Base-by-base conservation (phyloP, 2,113 vertebrate species). In the Pan paniscus region DNA sequence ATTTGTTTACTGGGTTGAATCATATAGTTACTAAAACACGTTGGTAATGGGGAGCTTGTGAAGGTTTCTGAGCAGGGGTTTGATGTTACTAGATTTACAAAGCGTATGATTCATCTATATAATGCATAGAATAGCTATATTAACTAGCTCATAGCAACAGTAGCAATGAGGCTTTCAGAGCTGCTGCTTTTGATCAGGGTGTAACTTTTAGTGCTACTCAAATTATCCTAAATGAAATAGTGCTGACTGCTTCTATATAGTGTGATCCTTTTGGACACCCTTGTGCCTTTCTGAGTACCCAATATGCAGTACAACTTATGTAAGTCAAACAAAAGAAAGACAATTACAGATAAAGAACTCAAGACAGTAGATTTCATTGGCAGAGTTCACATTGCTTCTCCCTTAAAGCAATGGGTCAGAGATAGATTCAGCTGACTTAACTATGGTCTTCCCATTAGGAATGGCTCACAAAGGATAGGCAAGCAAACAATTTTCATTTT, bases 1-100 rank as follows among this genome's bases (percentile, higher is more conserved):
- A 57, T 10, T 89, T 9, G 92, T 72, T 82, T 95, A 73, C 67
- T 83, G 11, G 16, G 25, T 87, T 81, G 43, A 82, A 73, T 84
- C 11, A 52, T 83, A 50, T 35, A 82, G 9, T 67, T 89, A 50
- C 17, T 80, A 32, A 76, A 80, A 80, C n/a, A 5, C 48, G 61
- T 89, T 96, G 64, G 11, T 95, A 64, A 93, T 61, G 20, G 20
- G 46, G 38, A 87, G 3, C 5, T 9, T 59, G 8, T 6, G n/a
- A 78, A 5, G 6, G 22, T 55, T 95, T 93, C 46, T 96, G 32
- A 86, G 8, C 4, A 81, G 27, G 43, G 7, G 4, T 64, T 72
- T 95, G 64, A 50, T 95, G 22, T 32, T 50, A 75, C 13, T 87
- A 32, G 17, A 30, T 59, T 95, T 8, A 94, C 32, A 27, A 86